Percentiles rank a stretch among this genome's conserved stretches.
Evolutionary conservation across 92 coral and sea anemone species (phyloP).

Genomic region (Phenganax subtilis): DNA sequence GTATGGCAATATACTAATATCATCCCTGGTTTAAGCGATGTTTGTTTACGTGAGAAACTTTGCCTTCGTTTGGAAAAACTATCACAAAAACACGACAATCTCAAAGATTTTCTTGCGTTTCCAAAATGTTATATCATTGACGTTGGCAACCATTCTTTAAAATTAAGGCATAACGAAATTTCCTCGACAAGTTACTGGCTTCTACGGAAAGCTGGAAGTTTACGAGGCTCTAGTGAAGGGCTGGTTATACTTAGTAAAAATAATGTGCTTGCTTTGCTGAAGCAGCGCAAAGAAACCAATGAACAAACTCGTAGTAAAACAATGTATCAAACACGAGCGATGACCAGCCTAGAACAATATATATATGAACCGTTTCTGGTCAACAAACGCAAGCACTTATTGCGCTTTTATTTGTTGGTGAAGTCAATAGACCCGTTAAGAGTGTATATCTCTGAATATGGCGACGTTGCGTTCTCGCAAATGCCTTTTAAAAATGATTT

Average conservation of each 20-base stretch:
- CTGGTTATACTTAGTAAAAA: background rate
- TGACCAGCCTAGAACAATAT: constrained; percentile 31
- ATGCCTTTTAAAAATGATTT: constrained; percentile 15
- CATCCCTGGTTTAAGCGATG: constrained; percentile 24
- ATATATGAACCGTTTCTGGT: constrained; percentile 31
- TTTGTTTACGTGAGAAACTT: constrained; percentile 32
- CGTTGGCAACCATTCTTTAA: background rate
- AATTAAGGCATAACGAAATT: background rate
- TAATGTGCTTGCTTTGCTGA: background rate
- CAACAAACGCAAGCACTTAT: constrained; percentile 26
- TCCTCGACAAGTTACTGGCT: constrained; percentile 23
- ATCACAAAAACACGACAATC: background rate
- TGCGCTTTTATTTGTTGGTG: constrained; percentile 30
- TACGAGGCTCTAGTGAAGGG: constrained; percentile 32
- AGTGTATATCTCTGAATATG: constrained; percentile 21
- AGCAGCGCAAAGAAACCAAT: background rate
- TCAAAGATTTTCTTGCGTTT: constrained; percentile 17
- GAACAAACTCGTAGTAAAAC: background rate
- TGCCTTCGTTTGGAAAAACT: constrained; percentile 17
- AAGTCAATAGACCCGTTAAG: constrained; percentile 31
- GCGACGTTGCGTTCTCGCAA: constrained; percentile 27
- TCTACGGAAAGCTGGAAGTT: constrained; percentile 29
- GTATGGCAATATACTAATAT: constrained; percentile 35
- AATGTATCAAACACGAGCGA: constrained; percentile 17
- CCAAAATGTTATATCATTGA: constrained; percentile 28